Percentiles rank a stretch among this genome's conserved stretches.
Conservation (phyloP, 2,113 vertebrate species). For the Lonchura striata region DNA sequence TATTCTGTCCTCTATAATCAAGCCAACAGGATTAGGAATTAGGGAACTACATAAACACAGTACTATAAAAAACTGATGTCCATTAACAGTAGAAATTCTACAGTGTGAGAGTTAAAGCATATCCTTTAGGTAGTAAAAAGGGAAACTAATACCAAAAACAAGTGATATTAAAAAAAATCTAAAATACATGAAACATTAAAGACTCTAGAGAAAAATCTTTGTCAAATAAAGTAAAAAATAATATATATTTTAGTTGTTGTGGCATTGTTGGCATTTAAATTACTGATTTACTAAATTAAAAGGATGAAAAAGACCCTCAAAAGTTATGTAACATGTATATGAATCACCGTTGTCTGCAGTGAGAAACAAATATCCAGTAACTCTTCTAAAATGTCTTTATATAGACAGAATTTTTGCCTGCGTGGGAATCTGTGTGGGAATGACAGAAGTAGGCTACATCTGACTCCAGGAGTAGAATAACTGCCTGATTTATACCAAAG, state of each 20-base stretch:
- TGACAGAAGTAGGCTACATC: neutral
- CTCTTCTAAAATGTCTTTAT: neutral
- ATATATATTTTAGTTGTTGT: neutral
- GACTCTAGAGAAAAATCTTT: neutral
- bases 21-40: neutral
- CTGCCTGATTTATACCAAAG: neutral
- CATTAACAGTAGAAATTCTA: neutral
- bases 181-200: neutral
- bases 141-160: neutral
- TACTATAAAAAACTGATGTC: neutral
- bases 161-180: neutral
- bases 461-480: neutral
- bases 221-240: neutral
- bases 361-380: neutral
- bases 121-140: neutral
- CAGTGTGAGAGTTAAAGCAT: neutral
- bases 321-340: neutral
- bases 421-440: neutral
- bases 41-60: neutral
- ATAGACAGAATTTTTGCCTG: neutral
- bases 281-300: neutral
- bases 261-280: neutral
- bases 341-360: neutral
- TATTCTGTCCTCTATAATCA: neutral
- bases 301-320: rapidly evolving